A percentile compares a stretch with the other conserved stretches of the same genome.
phyloP scores from a whole-genome alignment of 2,113 vertebrate species.

The Ammodramus savannarum region DNA sequence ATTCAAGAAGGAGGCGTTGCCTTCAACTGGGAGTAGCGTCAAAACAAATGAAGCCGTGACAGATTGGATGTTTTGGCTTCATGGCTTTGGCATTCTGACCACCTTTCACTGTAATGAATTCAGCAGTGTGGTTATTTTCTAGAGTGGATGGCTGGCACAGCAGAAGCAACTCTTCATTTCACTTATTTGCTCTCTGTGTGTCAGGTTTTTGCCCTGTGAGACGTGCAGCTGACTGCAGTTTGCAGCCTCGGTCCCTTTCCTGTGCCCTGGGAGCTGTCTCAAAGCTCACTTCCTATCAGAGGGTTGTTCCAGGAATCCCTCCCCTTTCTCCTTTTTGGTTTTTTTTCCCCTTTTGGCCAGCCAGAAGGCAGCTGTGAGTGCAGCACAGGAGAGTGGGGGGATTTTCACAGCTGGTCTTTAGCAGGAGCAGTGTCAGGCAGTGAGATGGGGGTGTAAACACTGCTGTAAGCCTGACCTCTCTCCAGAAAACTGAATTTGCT shows the following conservation, averaged over 20 bases:
- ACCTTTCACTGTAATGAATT: not conserved
- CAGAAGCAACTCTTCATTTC: not conserved
- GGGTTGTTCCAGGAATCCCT: not conserved
- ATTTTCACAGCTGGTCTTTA: fast-evolving
- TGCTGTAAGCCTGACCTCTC: not conserved
- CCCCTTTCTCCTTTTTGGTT: not conserved
- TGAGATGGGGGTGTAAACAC: not conserved
- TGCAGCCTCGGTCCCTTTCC: not conserved
- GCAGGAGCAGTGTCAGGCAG: not conserved
- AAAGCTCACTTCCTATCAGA: not conserved
- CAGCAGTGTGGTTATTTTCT: not conserved
- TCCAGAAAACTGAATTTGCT: not conserved
- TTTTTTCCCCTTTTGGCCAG: not conserved
- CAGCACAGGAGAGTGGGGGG: not conserved
- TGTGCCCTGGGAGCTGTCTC: not conserved
- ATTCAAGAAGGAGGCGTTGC: not conserved
- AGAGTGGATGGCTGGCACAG: not conserved
- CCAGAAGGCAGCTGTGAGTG: not conserved
- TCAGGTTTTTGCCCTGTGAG: not conserved
- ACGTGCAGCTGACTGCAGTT: not conserved
- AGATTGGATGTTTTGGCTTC: not conserved
- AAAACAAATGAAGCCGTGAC: not conserved
- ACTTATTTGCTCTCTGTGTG: fast-evolving
- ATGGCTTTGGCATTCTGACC: not conserved
- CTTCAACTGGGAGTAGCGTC: not conserved